These are phyloP conservation scores for Arizona elegans DNA, from an alignment of 2,113 vertebrate species.

Conservation along the genomic window DNA sequence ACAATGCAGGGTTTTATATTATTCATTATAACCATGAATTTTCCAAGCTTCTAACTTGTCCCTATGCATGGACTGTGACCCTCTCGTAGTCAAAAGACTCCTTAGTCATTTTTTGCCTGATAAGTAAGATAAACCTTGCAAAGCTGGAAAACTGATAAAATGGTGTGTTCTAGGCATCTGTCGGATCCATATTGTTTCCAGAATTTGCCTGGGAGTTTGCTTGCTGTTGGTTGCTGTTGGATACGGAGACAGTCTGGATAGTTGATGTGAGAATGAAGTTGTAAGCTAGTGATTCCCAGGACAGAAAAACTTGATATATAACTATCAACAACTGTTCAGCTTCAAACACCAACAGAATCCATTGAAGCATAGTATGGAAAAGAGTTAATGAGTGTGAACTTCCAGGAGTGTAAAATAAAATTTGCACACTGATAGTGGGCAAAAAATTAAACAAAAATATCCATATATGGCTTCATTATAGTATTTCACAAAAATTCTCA, in stretches of 20 bases:
- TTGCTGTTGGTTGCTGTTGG: neutral
- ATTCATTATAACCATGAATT: neutral
- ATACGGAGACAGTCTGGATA: neutral
- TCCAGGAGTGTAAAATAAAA: neutral
- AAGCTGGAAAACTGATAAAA: neutral
- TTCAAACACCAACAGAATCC: neutral
- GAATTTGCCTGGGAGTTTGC: neutral
- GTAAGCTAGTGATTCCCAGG: neutral
- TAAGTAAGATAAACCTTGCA: neutral
- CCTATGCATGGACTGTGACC: neutral
- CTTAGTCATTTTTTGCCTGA: neutral
- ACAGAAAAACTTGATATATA: neutral
- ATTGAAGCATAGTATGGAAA: neutral
- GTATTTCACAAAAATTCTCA: neutral
- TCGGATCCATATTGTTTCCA: neutral
- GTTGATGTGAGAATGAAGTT: neutral
- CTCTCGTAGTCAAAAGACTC: neutral
- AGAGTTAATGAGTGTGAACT: neutral
- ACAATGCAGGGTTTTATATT: neutral
- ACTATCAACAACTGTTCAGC: neutral
- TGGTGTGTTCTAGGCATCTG: neutral
- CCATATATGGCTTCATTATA: neutral
- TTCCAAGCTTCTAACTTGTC: neutral
- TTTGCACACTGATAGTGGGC: neutral
- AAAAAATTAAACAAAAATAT: too few relatives aligned